Evolutionary conservation across 2,113 vertebrate genomes (phyloP).

Genomic region (Bostrychus sinensis): DNA sequence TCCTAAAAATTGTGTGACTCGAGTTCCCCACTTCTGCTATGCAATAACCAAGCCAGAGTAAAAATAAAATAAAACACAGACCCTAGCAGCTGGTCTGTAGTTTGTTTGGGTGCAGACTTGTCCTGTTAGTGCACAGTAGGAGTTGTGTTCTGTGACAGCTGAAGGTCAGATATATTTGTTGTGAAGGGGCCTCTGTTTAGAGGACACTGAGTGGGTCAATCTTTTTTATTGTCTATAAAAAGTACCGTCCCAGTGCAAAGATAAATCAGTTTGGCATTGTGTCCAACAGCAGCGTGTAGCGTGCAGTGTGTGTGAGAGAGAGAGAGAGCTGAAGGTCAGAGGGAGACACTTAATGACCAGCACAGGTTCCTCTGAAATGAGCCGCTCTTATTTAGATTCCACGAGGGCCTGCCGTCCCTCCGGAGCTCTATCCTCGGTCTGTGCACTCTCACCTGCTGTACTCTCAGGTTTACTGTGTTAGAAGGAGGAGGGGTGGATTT

Average conservation of each 20-base stretch:
- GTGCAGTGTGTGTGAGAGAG: slow-evolving; percentile 2
- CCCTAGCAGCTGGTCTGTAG: too few relatives aligned
- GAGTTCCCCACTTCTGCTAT: too few relatives aligned
- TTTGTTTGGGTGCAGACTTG: background rate
- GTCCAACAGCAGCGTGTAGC: background rate
- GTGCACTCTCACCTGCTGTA: too few relatives aligned
- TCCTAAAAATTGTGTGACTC: too few relatives aligned
- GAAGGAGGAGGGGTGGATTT: too few relatives aligned
- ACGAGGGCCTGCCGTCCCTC: slow-evolving; percentile 29
- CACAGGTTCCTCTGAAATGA: slow-evolving; percentile 53
- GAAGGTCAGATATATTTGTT: slow-evolving; percentile 3
- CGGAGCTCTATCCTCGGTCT: too few relatives aligned
- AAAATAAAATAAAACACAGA: too few relatives aligned
- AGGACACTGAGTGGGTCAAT: slow-evolving; percentile 41
- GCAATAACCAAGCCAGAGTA: too few relatives aligned
- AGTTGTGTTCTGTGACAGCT: background rate
- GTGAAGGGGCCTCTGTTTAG: slow-evolving; percentile 29
- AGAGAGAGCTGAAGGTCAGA: slow-evolving; percentile 33
- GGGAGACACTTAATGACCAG: slow-evolving; percentile 47
- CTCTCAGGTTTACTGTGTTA: too few relatives aligned
- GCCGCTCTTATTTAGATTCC: slow-evolving; percentile 54
- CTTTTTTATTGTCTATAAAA: slow-evolving; percentile 43
- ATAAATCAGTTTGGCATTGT: slow-evolving; percentile 33
- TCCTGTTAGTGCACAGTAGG: background rate
- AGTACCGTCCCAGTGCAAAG: slow-evolving; percentile 11